These are phyloP conservation scores for Silurus asotus DNA, from an alignment of 2,113 vertebrate genomes.

Conservation along the genomic window DNA sequence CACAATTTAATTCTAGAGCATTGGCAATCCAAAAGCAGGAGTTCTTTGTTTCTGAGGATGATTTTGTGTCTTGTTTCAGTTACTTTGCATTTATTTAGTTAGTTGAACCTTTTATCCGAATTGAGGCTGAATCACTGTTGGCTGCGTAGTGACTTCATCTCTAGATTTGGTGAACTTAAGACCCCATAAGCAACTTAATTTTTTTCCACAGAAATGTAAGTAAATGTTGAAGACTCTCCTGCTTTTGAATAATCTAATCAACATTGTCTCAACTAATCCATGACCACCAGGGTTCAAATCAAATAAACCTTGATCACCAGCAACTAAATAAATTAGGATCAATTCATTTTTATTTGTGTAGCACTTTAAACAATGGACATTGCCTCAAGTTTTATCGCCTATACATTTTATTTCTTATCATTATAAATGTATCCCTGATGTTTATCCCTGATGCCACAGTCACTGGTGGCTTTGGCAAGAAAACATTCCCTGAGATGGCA, in stretches of 20 bases:
- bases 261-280: neutral
- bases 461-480: no score
- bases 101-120: neutral
- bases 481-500: no score
- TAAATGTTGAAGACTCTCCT: neutral
- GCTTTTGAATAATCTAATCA: neutral
- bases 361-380: no score
- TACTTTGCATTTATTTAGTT: neutral
- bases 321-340: neutral
- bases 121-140: neutral
- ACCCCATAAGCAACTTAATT: neutral
- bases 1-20: conserved; percentile 44
- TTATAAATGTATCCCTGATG: no score
- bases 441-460: no score
- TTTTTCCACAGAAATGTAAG: neutral
- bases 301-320: neutral
- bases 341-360: no score
- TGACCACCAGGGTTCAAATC: neutral
- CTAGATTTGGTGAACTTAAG: neutral
- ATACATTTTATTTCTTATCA: no score
- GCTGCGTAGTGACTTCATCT: neutral
- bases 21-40: conserved; percentile 53
- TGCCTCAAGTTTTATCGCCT: no score
- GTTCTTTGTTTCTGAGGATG: conserved; percentile 27
- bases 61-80: neutral